Evolutionary conservation across 2,888 invertebrate species (phyloP).

Genomic region (Agonopterix heracliana): DNA sequence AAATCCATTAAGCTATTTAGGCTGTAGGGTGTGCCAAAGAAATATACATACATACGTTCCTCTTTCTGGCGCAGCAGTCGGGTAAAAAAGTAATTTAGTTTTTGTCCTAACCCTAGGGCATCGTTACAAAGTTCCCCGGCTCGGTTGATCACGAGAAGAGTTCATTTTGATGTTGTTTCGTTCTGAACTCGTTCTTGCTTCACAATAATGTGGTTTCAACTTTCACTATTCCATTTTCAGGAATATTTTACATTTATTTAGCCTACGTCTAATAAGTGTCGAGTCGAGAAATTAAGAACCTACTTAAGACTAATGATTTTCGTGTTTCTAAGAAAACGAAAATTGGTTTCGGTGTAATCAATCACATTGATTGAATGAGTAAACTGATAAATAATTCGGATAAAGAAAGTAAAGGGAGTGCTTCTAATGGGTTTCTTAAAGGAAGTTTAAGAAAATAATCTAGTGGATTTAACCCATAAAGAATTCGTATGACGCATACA

Average conservation of each 20-base stretch:
- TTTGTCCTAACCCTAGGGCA: neutral
- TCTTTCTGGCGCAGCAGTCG: too few species aligned
- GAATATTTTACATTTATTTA: conserved; percentile 1
- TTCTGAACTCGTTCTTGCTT: conserved; percentile 1
- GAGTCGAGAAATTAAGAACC: conserved; percentile 3
- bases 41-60: too few species aligned
- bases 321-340: neutral
- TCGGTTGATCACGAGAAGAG: conserved; percentile 1
- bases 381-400: neutral
- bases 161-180: conserved; percentile 5
- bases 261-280: conserved; percentile 2
- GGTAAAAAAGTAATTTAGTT: too few species aligned
- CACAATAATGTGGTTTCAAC: conserved; percentile 5
- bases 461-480: too few species aligned
- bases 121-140: conserved; percentile 1
- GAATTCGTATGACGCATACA: too few species aligned
- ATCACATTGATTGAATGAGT: neutral
- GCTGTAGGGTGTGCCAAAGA: too few species aligned
- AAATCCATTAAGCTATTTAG: too few species aligned
- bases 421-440: too few species aligned
- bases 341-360: conserved; percentile 3
- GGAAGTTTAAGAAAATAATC: too few species aligned
- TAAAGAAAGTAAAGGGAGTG: too few species aligned
- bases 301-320: neutral
- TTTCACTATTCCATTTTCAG: conserved; percentile 3